Base-by-base conservation (phyloP, 1,140 invertebrate genomes). In the Potamilus streckersoni region DNA sequence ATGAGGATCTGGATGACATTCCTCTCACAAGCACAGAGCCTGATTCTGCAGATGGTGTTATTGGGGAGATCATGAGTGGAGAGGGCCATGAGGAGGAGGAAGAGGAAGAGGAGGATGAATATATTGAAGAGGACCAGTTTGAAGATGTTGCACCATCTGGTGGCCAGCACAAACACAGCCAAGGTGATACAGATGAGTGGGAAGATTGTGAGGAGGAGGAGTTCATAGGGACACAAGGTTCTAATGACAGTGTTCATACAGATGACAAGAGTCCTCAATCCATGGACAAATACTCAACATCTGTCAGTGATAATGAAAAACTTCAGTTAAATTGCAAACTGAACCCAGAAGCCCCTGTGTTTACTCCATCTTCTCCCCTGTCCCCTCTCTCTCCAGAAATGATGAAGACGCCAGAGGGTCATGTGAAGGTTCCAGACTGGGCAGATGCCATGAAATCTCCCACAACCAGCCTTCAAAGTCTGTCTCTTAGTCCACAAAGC, bases 121-220 rank as follows among this genome's bases (percentile, higher is more conserved):
- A 73, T 56, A 69, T 77, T 63, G 79, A 78, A 55, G 79, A 80
- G 65, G 79, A 71, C 17, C 69, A 76, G 57, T 71, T 80, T 65
- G 74, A 76, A 49, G 71, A 74, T 69, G 67, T 23, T 17, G 49
- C 23, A 23, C n/a, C 49, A 23, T 6, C 31, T 23, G 49, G 58
- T 31, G 68, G 20, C 15, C 38, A n/a, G 2, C 60, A 69, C 13
- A 69, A 74, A 15, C 49, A 67, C 17, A 76, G 75, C 70, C 71
- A 77, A 38, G 79, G 71, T 8, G 79, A 74, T 19, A 71, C 74
- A 23, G 79, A 80, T 49, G 79, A 80, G 38, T 80, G 79, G 79
- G 79, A 80, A 56, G 79, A 80, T 65, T 74, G 74, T 74, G 69
- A 73, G 12, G 69, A 71, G 56, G 78, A 79, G 67, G 78, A 79